Base-by-base conservation (phyloP, 2,797 vertebrate species). In the Gambusia yucatana region DNA sequence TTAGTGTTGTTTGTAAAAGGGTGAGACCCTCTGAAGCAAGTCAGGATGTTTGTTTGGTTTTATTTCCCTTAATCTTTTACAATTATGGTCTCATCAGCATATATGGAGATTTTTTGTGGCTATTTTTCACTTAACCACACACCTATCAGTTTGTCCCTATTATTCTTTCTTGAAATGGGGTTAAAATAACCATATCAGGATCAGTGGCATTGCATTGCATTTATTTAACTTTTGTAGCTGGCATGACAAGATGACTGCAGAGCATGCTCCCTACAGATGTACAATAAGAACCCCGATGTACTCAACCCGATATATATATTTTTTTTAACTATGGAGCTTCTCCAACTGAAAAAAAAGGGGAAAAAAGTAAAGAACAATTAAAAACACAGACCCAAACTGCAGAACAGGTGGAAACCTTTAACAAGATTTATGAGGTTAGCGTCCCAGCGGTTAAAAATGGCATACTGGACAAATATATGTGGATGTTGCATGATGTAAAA, bases 221-320 rank as follows among this genome's bases (percentile, higher is more conserved):
- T 91, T 82, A 85, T 84, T 80, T 88, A 88, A 87, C 16, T 48
- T 88, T 87, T 91, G 90, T 91, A 86, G 90, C 90, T 80, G 89
- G 93, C 93, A 94, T 94, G 92, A 89, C 88, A 86, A 89, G 88
- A 91, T 86, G 87, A 94, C 88, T 91, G 87, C 91, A 93, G 88
- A 93, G 93, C 92, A 95, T 94, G 92, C 81, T 92, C 83, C 89
- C 81, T 93, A 88, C 81, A 87, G 78, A 88, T 79, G 52, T 86
- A 0, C 86, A 86, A 79, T 83, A 89, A 80, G 89, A 67, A 50
- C 43, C 85, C 84, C 80, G 39, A 86, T 90, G 83, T 89, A 74
- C 80, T 81, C 80, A 82, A 85, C 85, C 17, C 10, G 0, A 69
- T 69, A 2, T 39, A 80, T 65, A 76, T 22, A 81, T 69, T 77